These are phyloP conservation scores for Hipposideros larvatus DNA, from an alignment of 2,797 vertebrate species.

Conservation along the genomic window DNA sequence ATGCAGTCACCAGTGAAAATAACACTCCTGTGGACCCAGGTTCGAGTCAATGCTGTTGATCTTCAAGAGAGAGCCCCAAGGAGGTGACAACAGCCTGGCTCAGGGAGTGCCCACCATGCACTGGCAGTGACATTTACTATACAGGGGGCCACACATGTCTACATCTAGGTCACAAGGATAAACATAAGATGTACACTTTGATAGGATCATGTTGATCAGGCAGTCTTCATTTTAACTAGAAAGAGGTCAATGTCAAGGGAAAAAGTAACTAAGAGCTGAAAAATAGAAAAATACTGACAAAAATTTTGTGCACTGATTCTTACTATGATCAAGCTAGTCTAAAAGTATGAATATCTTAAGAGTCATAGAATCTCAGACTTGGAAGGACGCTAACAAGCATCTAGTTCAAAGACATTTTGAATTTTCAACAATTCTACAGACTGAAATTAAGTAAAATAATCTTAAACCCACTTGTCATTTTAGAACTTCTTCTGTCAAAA, in stretches of 20 bases:
- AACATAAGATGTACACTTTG: not conserved
- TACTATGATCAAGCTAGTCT: not conserved
- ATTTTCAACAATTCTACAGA: not conserved
- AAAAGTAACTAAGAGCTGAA: not conserved
- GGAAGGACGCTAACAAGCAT: not conserved
- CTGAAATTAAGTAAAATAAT: not conserved
- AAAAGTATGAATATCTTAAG: not conserved
- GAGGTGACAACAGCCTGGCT: not conserved
- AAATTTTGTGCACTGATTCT: not conserved
- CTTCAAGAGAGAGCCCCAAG: not conserved
- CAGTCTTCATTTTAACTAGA: not conserved
- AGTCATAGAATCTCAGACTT: not conserved
- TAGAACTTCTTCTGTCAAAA: not conserved
- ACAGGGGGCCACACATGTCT: not conserved
- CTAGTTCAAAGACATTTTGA: not conserved
- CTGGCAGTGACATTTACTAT: not conserved
- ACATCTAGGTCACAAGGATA: not conserved
- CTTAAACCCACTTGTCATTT: not conserved
- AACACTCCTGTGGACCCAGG: not conserved
- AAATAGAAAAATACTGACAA: not conserved
- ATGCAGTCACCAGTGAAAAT: not conserved
- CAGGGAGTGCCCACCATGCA: no score
- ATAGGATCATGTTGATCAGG: not conserved
- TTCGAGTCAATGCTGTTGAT: not conserved
- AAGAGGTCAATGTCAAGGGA: not conserved